phyloP scores from a whole-genome alignment of 2,113 vertebrate species.

The Atractosteus spatula region DNA sequence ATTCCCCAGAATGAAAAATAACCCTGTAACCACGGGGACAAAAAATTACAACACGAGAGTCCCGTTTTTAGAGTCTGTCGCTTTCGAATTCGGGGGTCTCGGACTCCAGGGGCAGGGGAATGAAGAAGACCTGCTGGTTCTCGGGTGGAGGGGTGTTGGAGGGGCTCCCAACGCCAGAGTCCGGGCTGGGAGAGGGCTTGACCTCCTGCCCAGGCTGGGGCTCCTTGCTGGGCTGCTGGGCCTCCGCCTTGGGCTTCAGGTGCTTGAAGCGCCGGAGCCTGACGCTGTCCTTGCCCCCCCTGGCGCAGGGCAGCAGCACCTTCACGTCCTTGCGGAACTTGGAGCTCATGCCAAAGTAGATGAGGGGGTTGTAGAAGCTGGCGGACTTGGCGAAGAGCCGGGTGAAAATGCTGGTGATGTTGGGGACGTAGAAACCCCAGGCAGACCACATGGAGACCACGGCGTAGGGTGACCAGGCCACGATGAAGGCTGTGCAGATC shows the following conservation, averaged over 20 bases:
- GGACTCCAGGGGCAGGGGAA: slow-evolving; percentile 40
- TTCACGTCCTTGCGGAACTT: slow-evolving; percentile 73
- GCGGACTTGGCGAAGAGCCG: slow-evolving; percentile 77
- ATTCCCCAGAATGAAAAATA: neutral
- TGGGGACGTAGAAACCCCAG: slow-evolving; percentile 68
- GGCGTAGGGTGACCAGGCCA: slow-evolving; percentile 76
- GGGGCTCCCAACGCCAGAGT: slow-evolving; percentile 62
- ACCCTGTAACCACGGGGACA: too few relatives aligned
- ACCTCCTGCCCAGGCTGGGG: slow-evolving; percentile 39
- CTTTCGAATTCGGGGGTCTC: slow-evolving; percentile 67
- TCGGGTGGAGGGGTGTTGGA: slow-evolving; percentile 54
- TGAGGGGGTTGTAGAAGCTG: slow-evolving; percentile 78
- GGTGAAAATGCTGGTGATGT: slow-evolving; percentile 72
- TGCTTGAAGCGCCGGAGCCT: slow-evolving; percentile 68
- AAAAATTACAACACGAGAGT: neutral
- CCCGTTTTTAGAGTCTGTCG: slow-evolving; percentile 56
- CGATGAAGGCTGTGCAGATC: slow-evolving; percentile 76
- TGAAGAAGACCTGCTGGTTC: slow-evolving; percentile 52
- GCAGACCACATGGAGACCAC: slow-evolving; percentile 79
- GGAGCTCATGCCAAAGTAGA: slow-evolving; percentile 80
- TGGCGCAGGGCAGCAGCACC: slow-evolving; percentile 60
- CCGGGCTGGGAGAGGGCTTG: slow-evolving; percentile 42
- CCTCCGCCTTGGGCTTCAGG: slow-evolving; percentile 63
- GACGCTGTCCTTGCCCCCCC: slow-evolving; percentile 60
- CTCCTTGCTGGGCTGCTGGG: slow-evolving; percentile 19